phyloP scores from a whole-genome alignment of 1,140 invertebrate genomes.

The Spodoptera frugiperda region DNA sequence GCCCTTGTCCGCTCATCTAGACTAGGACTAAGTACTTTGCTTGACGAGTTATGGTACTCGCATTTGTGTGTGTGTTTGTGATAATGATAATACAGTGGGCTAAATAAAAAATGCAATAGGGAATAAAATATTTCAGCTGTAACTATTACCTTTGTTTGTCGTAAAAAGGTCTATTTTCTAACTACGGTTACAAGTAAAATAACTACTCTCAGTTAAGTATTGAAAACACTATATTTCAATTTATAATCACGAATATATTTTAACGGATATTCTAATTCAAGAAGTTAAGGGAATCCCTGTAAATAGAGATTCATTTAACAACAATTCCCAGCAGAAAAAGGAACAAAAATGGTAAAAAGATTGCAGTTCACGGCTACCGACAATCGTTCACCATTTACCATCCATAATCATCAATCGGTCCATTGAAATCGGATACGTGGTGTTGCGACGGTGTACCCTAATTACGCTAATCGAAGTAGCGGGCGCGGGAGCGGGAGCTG shows the following conservation, averaged over 20 bases:
- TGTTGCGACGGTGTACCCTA: constrained; percentile 56
- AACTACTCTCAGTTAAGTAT: no score
- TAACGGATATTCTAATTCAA: not conserved
- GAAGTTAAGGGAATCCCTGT: not conserved
- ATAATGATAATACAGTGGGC: constrained; percentile 21
- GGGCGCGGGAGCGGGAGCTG: constrained; percentile 38
- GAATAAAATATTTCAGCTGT: no score
- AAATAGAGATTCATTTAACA: constrained; percentile 45
- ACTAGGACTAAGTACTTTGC: constrained; percentile 70
- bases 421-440: constrained; percentile 69
- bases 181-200: no score
- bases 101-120: no score
- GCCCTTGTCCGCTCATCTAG: constrained; percentile 67
- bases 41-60: constrained; percentile 65
- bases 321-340: constrained; percentile 25
- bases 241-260: no score
- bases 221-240: no score
- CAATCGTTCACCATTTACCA: constrained; percentile 59
- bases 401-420: constrained; percentile 71
- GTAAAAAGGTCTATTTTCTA: not conserved
- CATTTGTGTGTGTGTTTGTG: constrained; percentile 44
- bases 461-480: constrained; percentile 61
- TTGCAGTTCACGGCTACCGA: constrained; percentile 43
- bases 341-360: constrained; percentile 40
- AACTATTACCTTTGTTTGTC: not conserved